Conservation (phyloP, 2,797 vertebrate species). For the Darevskia mixta region DNA sequence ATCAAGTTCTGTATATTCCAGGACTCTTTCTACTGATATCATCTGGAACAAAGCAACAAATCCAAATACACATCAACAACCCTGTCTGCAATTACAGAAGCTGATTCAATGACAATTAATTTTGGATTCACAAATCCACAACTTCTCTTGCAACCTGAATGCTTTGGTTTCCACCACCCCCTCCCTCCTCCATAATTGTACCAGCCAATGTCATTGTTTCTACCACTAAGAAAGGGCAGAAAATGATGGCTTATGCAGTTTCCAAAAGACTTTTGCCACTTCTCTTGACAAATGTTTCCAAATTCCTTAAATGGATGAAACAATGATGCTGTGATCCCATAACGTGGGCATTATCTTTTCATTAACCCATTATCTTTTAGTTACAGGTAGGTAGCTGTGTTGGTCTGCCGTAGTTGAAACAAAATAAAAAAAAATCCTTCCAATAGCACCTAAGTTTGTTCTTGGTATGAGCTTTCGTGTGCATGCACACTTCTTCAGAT, state of each 20-base stretch:
- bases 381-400: no score
- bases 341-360: not conserved
- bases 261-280: not conserved
- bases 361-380: not conserved
- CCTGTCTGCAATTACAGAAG: not conserved
- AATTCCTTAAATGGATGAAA: not conserved
- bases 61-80: not conserved
- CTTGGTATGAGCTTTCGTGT: no score
- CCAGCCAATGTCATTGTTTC: no score
- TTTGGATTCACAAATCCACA: not conserved
- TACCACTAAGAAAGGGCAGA: not conserved
- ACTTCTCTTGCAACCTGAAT: not conserved
- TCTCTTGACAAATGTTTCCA: not conserved
- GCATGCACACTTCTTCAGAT: no score
- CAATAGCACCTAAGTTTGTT: no score
- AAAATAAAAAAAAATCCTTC: no score
- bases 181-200: not conserved
- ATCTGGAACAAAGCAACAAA: constrained; percentile 77
- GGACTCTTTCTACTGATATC: constrained; percentile 94
- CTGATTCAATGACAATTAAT: not conserved
- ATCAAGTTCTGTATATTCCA: constrained; percentile 93
- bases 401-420: no score
- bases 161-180: no score
- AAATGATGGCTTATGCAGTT: not conserved
- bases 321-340: no score